These are phyloP conservation scores for Creontiades dilutus DNA, from an alignment of 2,888 invertebrate genomes.

Conservation along the genomic window DNA sequence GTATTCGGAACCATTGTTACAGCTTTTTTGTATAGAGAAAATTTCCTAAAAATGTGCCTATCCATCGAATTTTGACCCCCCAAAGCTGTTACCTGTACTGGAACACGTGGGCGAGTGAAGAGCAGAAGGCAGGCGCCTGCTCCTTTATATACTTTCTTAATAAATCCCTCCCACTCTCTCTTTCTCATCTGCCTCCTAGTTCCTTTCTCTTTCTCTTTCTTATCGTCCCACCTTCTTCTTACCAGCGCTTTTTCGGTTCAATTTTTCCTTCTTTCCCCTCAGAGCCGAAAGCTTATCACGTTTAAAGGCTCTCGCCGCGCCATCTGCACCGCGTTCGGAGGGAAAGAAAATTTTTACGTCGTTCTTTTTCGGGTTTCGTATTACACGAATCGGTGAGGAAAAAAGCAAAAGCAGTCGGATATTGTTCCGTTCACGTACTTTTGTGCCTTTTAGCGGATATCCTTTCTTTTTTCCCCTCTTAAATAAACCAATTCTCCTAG, in stretches of 20 bases:
- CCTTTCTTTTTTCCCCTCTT: too few species aligned
- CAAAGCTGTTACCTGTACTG: background rate
- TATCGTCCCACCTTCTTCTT: background rate
- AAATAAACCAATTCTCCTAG: background rate
- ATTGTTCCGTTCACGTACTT: background rate
- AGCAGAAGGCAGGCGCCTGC: background rate
- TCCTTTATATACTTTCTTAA: slow-evolving; percentile 29
- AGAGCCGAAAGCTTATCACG: slow-evolving; percentile 16
- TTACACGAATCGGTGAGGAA: background rate
- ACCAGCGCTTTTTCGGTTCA: too few species aligned
- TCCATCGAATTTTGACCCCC: background rate
- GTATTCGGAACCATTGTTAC: too few species aligned
- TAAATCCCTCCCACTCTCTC: background rate
- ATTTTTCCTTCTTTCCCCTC: background rate
- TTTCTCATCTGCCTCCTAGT: background rate
- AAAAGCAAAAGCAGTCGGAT: background rate
- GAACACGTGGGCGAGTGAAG: background rate
- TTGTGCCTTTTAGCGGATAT: background rate
- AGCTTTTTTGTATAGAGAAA: too few species aligned
- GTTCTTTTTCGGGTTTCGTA: background rate
- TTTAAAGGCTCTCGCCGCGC: background rate
- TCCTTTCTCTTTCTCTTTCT: background rate
- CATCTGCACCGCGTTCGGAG: background rate
- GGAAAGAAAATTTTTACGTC: background rate
- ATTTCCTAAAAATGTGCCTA: too few species aligned